These are phyloP conservation scores for Jacana jacana DNA, from an alignment of 2,113 vertebrate species.

Conservation along the genomic window DNA sequence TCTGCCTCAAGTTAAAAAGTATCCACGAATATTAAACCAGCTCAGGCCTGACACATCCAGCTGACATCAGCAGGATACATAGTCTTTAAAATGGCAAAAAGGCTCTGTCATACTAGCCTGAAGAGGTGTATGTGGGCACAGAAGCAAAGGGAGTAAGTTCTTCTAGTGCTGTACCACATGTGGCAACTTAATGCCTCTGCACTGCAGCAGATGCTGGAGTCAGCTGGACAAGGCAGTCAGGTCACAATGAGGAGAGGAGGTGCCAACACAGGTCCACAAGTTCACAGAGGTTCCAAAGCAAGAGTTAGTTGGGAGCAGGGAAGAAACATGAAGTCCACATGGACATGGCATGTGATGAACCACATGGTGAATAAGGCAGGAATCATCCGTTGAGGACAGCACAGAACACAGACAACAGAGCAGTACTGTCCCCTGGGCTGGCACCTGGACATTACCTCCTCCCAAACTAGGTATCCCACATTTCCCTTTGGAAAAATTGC, in stretches of 20 bases:
- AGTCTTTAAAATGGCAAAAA: not conserved
- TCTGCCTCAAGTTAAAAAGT: constrained; percentile 5
- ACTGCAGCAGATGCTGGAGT: not conserved
- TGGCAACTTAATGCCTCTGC: not conserved
- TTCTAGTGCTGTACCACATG: not conserved
- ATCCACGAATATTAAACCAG: not conserved
- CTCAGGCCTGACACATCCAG: not conserved
- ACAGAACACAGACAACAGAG: not conserved
- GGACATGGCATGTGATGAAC: not conserved
- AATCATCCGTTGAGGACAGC: not conserved
- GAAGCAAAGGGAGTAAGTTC: not conserved
- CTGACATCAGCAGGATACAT: not conserved
- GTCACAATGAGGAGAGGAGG: accelerated
- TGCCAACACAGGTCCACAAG: not conserved
- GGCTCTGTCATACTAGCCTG: not conserved
- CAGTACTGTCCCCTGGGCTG: not conserved
- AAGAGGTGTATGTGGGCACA: not conserved
- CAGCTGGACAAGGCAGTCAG: not conserved
- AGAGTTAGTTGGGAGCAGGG: not conserved
- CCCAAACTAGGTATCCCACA: not conserved
- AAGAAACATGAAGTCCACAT: not conserved
- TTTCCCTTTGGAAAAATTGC: not conserved
- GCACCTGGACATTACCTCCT: not conserved
- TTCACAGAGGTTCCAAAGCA: not conserved
- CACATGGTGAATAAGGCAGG: accelerated